These are phyloP conservation scores for Netelia inedita DNA, from an alignment of 2,888 invertebrate species.

Conservation along the genomic window DNA sequence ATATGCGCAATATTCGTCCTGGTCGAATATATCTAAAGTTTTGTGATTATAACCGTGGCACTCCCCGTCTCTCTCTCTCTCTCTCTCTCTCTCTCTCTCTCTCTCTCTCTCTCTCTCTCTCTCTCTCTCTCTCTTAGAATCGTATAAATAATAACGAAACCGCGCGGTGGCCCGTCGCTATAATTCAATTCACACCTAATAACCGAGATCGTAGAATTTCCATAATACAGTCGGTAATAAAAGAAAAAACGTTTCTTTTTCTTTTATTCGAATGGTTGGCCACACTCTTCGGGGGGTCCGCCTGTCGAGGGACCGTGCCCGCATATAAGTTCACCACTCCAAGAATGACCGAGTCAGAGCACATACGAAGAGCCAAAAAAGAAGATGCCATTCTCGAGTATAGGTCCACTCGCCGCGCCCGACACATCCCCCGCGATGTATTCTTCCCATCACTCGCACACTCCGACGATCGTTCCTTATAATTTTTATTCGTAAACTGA, in stretches of 20 bases:
- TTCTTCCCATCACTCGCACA: constrained; percentile 43
- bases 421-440: constrained; percentile 39
- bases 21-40: constrained; percentile 32
- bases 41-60: constrained; percentile 57
- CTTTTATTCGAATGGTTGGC: constrained; percentile 75
- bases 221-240: constrained; percentile 77
- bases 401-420: constrained; percentile 56
- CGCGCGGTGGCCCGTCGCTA: constrained; percentile 73
- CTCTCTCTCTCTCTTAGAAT: constrained; percentile 37
- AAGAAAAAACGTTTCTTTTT: constrained; percentile 78
- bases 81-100: background rate
- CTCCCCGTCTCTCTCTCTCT: background rate
- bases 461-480: constrained; percentile 33
- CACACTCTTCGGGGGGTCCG: constrained; percentile 78
- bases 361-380: constrained; percentile 31
- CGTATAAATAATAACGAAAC: constrained; percentile 78
- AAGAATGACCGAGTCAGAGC: constrained; percentile 48
- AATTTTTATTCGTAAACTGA: constrained; percentile 21
- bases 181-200: constrained; percentile 84
- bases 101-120: constrained; percentile 11
- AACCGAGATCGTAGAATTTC: constrained; percentile 79
- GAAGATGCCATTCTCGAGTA: constrained; percentile 27
- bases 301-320: constrained; percentile 43
- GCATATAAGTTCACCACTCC: constrained; percentile 47
- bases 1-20: constrained; percentile 46